These are phyloP conservation scores for Colossoma macropomum DNA, from an alignment of 2,113 vertebrate species.

Conservation along the genomic window DNA sequence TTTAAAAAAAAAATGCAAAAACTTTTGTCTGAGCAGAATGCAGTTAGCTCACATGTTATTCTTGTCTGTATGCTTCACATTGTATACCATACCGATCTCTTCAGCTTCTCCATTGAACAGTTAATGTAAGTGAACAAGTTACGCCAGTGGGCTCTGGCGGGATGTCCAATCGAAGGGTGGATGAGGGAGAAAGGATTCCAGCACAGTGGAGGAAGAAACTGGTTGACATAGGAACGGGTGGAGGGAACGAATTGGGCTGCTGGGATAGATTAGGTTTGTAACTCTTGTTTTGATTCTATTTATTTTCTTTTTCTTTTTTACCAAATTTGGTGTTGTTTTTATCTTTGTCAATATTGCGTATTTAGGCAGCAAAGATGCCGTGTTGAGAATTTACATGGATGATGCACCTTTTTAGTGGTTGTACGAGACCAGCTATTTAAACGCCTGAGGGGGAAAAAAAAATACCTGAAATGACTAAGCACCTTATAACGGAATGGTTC, in stretches of 20 bases:
- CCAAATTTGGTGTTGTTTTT: conserved; percentile 41
- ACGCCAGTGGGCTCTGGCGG: conserved; percentile 74
- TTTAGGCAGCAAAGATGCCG: conserved; percentile 46
- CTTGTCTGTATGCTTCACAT: conserved; percentile 70
- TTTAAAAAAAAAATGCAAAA: conserved; percentile 60
- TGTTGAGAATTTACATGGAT: conserved; percentile 42
- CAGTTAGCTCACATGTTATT: conserved; percentile 74
- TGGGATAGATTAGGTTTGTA: conserved; percentile 59
- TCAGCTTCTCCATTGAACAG: conserved; percentile 76
- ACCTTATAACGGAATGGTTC: conserved; percentile 72
- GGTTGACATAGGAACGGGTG: conserved; percentile 33
- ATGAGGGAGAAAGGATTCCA: conserved; percentile 21
- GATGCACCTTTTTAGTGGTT: conserved; percentile 72
- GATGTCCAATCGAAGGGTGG: conserved; percentile 60
- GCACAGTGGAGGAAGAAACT: conserved; percentile 33
- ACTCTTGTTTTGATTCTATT: conserved; percentile 62
- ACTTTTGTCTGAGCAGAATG: conserved; percentile 70
- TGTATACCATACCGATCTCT: conserved; percentile 73
- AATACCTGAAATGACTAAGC: conserved; percentile 63
- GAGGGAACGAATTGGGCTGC: conserved; percentile 40
- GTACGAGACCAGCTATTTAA: conserved; percentile 70
- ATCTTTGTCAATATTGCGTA: conserved; percentile 51
- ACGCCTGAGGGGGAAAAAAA: conserved; percentile 40
- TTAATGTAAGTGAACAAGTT: conserved; percentile 73
- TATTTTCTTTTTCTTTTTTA: conserved; percentile 59